Percentiles rank a stretch among this genome's conserved stretches.
phyloP scores from a whole-genome alignment of 1,140 invertebrate genomes.

The Lanistes nyassanus region DNA sequence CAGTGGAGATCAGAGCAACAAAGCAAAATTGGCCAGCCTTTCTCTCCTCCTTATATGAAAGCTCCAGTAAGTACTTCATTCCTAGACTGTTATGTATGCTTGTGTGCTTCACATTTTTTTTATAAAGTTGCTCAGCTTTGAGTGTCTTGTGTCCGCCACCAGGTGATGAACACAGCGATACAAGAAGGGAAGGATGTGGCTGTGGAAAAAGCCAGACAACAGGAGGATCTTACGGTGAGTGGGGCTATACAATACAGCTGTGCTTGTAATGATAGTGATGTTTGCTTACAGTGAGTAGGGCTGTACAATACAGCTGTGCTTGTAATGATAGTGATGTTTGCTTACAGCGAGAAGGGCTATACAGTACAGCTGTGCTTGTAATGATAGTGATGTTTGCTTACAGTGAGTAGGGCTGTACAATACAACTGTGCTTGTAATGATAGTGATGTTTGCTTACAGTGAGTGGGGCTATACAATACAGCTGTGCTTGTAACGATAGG shows the following conservation, averaged over 20 bases:
- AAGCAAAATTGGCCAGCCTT: too few species aligned
- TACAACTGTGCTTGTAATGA: background rate
- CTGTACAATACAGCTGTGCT: too few species aligned
- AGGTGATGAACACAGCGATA: constrained; percentile 54
- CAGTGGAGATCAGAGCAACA: too few species aligned
- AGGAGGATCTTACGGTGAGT: constrained; percentile 20
- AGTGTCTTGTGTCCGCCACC: background rate
- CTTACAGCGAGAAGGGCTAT: too few species aligned
- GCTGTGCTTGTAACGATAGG: background rate
- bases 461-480: background rate
- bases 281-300: too few species aligned
- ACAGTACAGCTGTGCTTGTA: too few species aligned
- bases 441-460: background rate
- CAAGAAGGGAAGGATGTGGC: constrained; percentile 50
- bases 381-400: too few species aligned
- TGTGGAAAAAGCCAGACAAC: constrained; percentile 37
- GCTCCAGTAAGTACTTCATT: background rate
- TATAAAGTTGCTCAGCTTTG: too few species aligned
- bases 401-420: too few species aligned
- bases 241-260: background rate
- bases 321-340: too few species aligned
- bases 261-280: background rate
- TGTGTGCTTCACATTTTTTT: background rate
- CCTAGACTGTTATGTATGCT: background rate
- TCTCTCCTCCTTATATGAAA: too few species aligned